Percentiles rank a stretch among this genome's conserved stretches.
These are phyloP conservation scores for Rhea americana DNA, from an alignment of 2,113 vertebrate species.

Conservation along the genomic window DNA sequence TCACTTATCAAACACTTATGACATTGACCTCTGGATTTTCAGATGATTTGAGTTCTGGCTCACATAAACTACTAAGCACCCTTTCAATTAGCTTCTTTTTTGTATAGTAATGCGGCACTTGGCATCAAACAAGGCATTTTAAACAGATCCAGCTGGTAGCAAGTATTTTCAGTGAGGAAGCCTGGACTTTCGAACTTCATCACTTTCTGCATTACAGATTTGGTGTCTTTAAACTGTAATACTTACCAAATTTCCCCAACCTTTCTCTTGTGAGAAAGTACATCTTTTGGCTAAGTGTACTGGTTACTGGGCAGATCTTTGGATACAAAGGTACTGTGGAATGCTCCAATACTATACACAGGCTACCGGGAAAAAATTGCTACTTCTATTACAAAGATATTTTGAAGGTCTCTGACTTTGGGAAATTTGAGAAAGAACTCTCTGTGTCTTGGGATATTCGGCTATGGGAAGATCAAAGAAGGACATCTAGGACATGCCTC, in stretches of 20 bases:
- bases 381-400: not conserved
- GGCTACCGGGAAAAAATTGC: not conserved
- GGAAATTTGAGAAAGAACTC: not conserved
- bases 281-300: not conserved
- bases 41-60: not conserved
- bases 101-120: not conserved
- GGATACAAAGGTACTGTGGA: not conserved
- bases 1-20: not conserved
- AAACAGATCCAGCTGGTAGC: constrained; percentile 22
- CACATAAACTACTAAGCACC: not conserved
- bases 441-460: not conserved
- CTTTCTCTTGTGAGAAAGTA: not conserved
- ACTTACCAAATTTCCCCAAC: not conserved
- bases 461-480: not conserved
- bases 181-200: constrained; percentile 16
- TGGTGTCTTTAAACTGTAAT: not conserved
- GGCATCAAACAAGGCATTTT: not conserved
- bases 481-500: not conserved
- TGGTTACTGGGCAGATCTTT: not conserved
- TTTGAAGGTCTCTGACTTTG: not conserved
- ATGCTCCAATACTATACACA: not conserved
- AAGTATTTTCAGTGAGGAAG: constrained; percentile 13
- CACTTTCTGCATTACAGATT: not conserved
- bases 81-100: constrained; percentile 4
- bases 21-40: not conserved